These are phyloP conservation scores for Oscheius sp. DNA, from an alignment of 1,140 invertebrate species.

Conservation along the genomic window DNA sequence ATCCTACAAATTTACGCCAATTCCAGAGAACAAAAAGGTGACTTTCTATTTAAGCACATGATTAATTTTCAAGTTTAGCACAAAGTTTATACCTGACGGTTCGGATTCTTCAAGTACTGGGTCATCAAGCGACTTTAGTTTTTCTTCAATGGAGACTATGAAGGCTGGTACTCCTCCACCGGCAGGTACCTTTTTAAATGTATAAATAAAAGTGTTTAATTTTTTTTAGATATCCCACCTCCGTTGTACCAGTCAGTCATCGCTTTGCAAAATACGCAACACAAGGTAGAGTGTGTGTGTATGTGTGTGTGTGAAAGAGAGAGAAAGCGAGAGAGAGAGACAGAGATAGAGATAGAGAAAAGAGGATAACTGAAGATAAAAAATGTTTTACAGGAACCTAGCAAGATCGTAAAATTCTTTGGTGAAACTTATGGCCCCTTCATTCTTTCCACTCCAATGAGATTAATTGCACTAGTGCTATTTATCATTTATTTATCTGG, in stretches of 20 bases:
- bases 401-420: conserved; percentile 69
- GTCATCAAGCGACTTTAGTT: conserved; percentile 7
- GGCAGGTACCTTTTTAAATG: background rate
- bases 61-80: background rate
- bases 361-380: too few species aligned
- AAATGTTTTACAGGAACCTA: conserved; percentile 7
- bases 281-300: background rate
- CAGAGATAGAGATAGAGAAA: too few species aligned
- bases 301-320: too few species aligned
- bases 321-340: too few species aligned
- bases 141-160: background rate
- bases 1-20: conserved; percentile 24
- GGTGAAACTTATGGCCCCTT: conserved; percentile 72
- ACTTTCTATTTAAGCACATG: background rate
- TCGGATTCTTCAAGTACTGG: background rate
- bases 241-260: conserved; percentile 9
- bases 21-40: conserved; percentile 28
- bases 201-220: background rate
- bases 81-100: background rate
- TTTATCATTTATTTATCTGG: conserved; percentile 79
- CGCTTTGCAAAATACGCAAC: background rate
- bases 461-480: conserved; percentile 73
- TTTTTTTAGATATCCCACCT: background rate
- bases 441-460: conserved; percentile 76
- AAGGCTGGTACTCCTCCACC: background rate